Evolutionary conservation across 2,797 vertebrate species (phyloP), one percentile per base, ranked within the genome.

Genomic region (Potorous gilbertii): DNA sequence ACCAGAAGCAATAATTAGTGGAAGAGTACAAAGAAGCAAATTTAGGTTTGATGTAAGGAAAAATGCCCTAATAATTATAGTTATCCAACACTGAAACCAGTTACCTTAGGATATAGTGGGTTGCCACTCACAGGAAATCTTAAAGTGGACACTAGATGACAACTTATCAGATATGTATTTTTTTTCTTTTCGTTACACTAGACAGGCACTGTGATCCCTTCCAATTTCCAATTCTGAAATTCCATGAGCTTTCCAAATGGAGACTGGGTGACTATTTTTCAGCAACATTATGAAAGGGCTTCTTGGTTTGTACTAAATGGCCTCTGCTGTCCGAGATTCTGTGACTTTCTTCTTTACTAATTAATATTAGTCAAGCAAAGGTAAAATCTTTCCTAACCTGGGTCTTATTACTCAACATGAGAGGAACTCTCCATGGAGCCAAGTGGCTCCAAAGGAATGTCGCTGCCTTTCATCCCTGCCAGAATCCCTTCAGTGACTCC

Each of bases 341-440:
- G 5, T 34, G 94, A 66, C 40, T 95, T 96, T 91, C 91, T 92
- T 54, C 94, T 55, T 95, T 91, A 95, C 29, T 92, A 52, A 94
- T 94, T 92, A 52, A 94, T 94, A 90, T 54, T 92, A 97, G 34
- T 81, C 66, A 66, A n/a, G 95, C 40, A 91, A 54, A 96, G 29
- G 9, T 91, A 96, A 46, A 90, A 50, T 95, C 24, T 94, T 96
- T 94, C 24, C 94, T 96, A 95, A 93, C 94, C 97, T 87, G 94
- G 81, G 40, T 92, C 94, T 91, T 91, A 96, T 92, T 92, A 96
- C 95, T 92, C 92, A 62, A 94, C 62, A 94, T 40, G 92, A 94
- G 66, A 87, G 56, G 96, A 97, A 96, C 96, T 91, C 95, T 96
- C 54, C 59, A 87, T 55, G 93, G 52, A 40, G n/a, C 66, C 66